A percentile compares a stretch with the other conserved stretches of the same genome.
Evolutionary conservation across 2,797 vertebrate species (phyloP).

Genomic region (Artibeus jamaicensis): DNA sequence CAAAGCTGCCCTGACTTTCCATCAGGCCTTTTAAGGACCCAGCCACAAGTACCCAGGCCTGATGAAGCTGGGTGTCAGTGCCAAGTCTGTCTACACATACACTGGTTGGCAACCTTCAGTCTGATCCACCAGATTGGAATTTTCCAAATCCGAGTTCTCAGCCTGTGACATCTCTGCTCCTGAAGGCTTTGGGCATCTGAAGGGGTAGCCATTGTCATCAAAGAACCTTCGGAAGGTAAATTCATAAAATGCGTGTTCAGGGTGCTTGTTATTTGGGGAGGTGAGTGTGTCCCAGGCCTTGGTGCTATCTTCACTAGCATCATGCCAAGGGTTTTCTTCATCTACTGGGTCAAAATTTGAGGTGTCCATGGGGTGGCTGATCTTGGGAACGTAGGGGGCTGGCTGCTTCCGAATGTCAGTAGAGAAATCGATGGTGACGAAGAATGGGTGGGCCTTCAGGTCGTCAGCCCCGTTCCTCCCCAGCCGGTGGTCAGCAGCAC

Average conservation of each 20-base stretch:
- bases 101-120: conserved; percentile 95
- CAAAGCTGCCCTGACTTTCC: conserved; percentile 66
- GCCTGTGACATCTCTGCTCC: conserved; percentile 80
- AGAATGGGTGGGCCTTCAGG: conserved; percentile 96
- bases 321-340: conserved; percentile 93
- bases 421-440: conserved; percentile 93
- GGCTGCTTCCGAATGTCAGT: conserved; percentile 94
- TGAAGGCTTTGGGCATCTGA: conserved; percentile 94
- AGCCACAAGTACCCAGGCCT: conserved; percentile 45
- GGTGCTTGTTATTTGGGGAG: conserved; percentile 91
- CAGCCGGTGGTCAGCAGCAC: conserved; percentile 92
- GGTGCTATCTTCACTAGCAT: conserved; percentile 90
- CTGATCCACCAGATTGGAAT: conserved; percentile 84
- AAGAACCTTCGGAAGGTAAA: conserved; percentile 99
- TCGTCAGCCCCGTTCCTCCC: conserved; percentile 94
- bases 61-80: conserved; percentile 13
- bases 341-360: conserved; percentile 99
- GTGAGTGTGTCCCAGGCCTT: conserved; percentile 91
- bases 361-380: conserved; percentile 98
- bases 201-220: conserved; percentile 97
- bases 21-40: conserved; percentile 45
- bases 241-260: conserved; percentile 98
- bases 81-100: conserved; percentile 89
- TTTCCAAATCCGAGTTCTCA: conserved; percentile 81
- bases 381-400: conserved; percentile 96